A percentile compares a stretch with the other conserved stretches of the same genome.
Conservation (phyloP, 2,888 invertebrate species). For the Drosophila paramelanica region DNA sequence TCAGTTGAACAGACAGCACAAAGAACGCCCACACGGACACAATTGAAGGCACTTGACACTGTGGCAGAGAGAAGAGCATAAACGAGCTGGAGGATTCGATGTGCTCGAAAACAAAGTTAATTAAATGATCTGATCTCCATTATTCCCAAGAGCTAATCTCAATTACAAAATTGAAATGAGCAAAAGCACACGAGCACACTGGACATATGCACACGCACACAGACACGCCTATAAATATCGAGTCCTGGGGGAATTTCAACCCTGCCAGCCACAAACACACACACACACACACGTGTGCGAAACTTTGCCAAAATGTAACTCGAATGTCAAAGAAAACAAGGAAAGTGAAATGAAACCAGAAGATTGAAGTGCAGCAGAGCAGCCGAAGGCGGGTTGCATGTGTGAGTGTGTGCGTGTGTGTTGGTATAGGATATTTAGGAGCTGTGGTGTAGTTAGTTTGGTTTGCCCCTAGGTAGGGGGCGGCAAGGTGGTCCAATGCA, state of each 20-base stretch:
- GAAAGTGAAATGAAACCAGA: slow-evolving; percentile 72
- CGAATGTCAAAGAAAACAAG: slow-evolving; percentile 76
- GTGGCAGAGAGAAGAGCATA: slow-evolving; percentile 16
- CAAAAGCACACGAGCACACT: slow-evolving; percentile 49
- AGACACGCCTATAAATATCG: slow-evolving; percentile 9
- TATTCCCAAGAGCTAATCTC: slow-evolving; percentile 82
- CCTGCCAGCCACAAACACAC: slow-evolving; percentile 17
- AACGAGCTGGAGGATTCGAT: slow-evolving; percentile 47
- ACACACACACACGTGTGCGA: slow-evolving; percentile 16
- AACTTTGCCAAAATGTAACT: slow-evolving; percentile 74
- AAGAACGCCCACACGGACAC: slow-evolving; percentile 41
- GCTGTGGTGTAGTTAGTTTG: slow-evolving; percentile 8
- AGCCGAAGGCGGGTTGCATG: slow-evolving; percentile 13
- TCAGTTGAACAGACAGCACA: slow-evolving; percentile 55
- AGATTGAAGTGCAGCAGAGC: slow-evolving; percentile 63
- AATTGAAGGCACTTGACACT: slow-evolving; percentile 58
- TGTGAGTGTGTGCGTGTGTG: not conserved
- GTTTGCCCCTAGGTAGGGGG: slow-evolving; percentile 2
- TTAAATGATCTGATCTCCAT: slow-evolving; percentile 84
- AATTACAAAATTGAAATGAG: slow-evolving; percentile 83
- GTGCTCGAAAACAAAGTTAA: slow-evolving; percentile 82
- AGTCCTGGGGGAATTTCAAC: slow-evolving; percentile 25
- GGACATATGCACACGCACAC: slow-evolving; percentile 20
- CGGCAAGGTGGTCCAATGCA: slow-evolving; percentile 55
- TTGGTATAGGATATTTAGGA: slow-evolving; percentile 16